These are phyloP conservation scores for Spilosoma lubricipeda DNA, from an alignment of 2,888 invertebrate species.

Conservation along the genomic window DNA sequence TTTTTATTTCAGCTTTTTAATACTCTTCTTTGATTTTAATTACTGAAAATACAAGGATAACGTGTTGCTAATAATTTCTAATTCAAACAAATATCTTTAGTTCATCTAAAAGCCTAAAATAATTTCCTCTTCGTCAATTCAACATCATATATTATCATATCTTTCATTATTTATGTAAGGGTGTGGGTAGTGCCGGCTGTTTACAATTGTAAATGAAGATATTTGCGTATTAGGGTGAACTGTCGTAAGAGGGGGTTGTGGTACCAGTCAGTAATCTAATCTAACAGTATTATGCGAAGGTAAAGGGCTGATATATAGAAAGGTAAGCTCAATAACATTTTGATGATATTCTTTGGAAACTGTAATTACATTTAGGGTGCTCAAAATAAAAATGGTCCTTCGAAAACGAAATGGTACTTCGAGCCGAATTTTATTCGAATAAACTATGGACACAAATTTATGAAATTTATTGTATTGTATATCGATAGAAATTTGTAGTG, in stretches of 20 bases:
- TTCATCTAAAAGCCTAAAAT: background rate
- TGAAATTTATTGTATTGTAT: too few species aligned
- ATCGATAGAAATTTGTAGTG: too few species aligned
- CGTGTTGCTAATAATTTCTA: too few species aligned
- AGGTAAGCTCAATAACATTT: background rate
- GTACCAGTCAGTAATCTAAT: background rate
- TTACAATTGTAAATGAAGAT: conserved; percentile 50
- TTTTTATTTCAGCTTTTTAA: too few species aligned
- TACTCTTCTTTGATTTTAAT: too few species aligned
- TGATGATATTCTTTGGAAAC: background rate
- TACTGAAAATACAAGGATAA: too few species aligned
- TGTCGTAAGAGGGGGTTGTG: background rate
- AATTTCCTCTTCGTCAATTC: conserved; percentile 27
- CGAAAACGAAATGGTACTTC: background rate
- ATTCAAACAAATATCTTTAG: background rate
- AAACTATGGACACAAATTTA: too few species aligned
- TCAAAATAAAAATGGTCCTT: background rate
- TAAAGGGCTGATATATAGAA: background rate
- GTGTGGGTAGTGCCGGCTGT: conserved; percentile 13
- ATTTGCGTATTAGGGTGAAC: conserved; percentile 32
- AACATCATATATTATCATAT: conserved; percentile 43
- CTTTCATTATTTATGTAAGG: conserved; percentile 42
- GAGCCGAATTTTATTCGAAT: background rate
- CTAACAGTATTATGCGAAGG: background rate
- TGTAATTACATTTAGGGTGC: background rate